Evolutionary conservation across 2,113 vertebrate species (phyloP).

Genomic region (Gopherus evgoodei): DNA sequence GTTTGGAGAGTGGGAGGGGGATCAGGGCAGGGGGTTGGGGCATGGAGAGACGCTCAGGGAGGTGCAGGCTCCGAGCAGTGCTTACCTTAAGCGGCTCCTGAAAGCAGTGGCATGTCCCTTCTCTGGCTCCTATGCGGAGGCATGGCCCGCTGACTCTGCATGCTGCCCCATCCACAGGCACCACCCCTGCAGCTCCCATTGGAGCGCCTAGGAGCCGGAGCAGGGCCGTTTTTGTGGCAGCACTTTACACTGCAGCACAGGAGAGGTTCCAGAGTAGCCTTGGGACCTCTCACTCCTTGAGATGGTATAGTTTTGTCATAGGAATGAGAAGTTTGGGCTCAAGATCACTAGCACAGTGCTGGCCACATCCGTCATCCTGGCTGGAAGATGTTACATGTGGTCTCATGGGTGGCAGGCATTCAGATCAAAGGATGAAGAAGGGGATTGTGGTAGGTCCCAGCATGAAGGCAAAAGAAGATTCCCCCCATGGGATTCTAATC

Average conservation of each 20-base stretch:
- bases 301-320: fast-evolving
- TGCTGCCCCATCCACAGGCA: too few relatives aligned
- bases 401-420: not conserved
- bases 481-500: not conserved
- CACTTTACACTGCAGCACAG: not conserved
- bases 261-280: not conserved
- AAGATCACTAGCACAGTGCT: not conserved
- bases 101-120: too few relatives aligned
- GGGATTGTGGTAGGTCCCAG: not conserved
- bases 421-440: not conserved
- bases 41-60: too few relatives aligned
- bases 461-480: not conserved
- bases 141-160: too few relatives aligned
- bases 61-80: too few relatives aligned
- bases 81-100: too few relatives aligned
- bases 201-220: too few relatives aligned
- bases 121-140: too few relatives aligned
- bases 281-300: fast-evolving
- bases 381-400: not conserved
- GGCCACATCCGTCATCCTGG: not conserved
- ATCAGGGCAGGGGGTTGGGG: too few relatives aligned
- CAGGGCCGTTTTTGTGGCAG: not conserved
- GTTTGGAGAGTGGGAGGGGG: too few relatives aligned
- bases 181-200: too few relatives aligned
- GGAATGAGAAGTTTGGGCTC: not conserved